Percentiles rank a stretch among this genome's conserved stretches.
phyloP scores from a whole-genome alignment of 2,888 invertebrate genomes.

The Seira musarum region DNA sequence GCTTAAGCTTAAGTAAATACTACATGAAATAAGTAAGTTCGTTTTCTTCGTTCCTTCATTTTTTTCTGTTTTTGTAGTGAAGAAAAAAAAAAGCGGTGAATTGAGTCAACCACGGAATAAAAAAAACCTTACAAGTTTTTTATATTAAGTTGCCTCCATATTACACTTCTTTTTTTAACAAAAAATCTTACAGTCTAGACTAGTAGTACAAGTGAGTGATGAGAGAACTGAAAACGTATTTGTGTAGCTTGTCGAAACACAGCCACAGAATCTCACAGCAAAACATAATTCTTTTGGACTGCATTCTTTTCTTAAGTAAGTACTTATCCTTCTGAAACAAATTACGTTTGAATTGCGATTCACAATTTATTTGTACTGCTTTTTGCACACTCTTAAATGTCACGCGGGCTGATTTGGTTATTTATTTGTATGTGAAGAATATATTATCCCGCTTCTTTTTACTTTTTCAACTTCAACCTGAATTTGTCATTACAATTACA shows the following conservation, averaged over 20 bases:
- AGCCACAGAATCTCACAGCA: background rate
- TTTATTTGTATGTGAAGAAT: background rate
- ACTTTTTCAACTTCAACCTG: background rate
- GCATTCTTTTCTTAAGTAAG: background rate
- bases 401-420: background rate
- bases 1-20: constrained; percentile 38
- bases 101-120: background rate
- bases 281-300: background rate
- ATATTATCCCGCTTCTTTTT: background rate
- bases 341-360: background rate
- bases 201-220: background rate
- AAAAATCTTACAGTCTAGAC: background rate
- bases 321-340: background rate
- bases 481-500: constrained; percentile 39
- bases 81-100: background rate
- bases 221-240: background rate
- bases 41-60: too few species aligned
- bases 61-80: background rate
- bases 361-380: background rate
- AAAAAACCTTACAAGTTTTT: background rate
- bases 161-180: background rate
- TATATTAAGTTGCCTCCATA: background rate
- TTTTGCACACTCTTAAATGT: background rate
- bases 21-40: constrained; percentile 17
- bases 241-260: background rate